A percentile compares a stretch with the other conserved stretches of the same genome.
Conservation (phyloP, 2,888 invertebrate species). For the Calameuta idolon region DNA sequence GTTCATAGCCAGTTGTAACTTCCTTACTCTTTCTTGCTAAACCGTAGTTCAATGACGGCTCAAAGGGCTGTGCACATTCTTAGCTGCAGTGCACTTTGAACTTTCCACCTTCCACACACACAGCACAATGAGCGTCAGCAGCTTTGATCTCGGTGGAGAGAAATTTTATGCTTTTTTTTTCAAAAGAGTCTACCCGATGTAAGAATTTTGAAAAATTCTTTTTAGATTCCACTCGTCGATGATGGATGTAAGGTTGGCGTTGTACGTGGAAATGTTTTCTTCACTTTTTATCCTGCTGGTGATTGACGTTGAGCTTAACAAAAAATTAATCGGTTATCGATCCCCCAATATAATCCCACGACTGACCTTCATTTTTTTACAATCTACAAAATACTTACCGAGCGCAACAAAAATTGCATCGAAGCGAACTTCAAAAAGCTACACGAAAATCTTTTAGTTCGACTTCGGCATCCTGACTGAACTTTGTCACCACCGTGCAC, state of each 20-base stretch:
- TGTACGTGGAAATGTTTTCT: neutral
- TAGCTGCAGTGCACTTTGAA: neutral
- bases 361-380: neutral
- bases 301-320: constrained; percentile 9
- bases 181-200: neutral
- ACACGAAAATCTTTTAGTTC: neutral
- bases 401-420: neutral
- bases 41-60: neutral
- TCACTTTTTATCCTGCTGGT: neutral
- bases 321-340: constrained; percentile 26
- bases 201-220: constrained; percentile 1
- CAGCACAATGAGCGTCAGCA: neutral
- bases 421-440: neutral
- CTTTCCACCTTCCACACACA: neutral
- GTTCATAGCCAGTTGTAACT: neutral
- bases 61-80: neutral
- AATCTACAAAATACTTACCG: neutral
- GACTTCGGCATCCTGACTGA: neutral
- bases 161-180: neutral
- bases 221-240: neutral
- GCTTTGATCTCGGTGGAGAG: neutral
- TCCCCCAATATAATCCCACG: constrained; percentile 9
- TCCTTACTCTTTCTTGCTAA: neutral
- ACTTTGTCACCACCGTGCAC: neutral
- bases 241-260: neutral